Evolutionary conservation across 2,888 invertebrate genomes (phyloP), one percentile per base, ranked within the genome.

Genomic region (Andricus quercusramuli): DNA sequence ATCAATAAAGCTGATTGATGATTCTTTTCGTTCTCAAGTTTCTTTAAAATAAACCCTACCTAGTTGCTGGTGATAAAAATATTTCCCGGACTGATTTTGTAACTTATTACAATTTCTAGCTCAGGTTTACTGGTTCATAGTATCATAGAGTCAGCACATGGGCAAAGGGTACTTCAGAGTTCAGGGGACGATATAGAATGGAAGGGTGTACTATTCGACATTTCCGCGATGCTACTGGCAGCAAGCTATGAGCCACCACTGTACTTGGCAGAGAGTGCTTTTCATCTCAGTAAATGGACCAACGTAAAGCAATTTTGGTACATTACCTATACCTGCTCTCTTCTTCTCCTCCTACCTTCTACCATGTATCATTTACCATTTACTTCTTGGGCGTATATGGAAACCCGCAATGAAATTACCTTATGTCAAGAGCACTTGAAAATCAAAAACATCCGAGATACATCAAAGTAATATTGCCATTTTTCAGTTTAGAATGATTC

Each of bases 201-300:
- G 77, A 81, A 62, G 80, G 79, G 81, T 79, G 80, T 79, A 77
- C 80, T 80, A 81, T 79, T 82, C 65, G 82, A 81, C 82, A 79
- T 83, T 82, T 84, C 80, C 78, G 82, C 80, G 87, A 85, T 86
- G 88, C 86, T 89, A 87, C 88, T 87, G 88, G 88, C 82, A 86
- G 85, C 85, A 84, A 86, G 85, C 86, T 87, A 85, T 83, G 87
- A 87, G 88, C 84, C 83, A 88, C 88, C 86, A 89, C 89, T 90
- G 90, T 90, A 90, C 90, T 91, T 91, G 90, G 90, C 90, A 90
- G 88, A 90, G 90, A 90, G 91, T 91, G 91, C 91, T 91, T 91
- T 91, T 91, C 91, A 91, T 91, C 90, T 91, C 87, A 88, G 90
- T 91, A 91, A 91, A 91, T 91, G 91, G 91, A 90, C 90, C 90